A percentile compares a stretch with the other conserved stretches of the same genome.
Conservation (phyloP, 1,140 invertebrate genomes). For the Aphis gossypii region DNA sequence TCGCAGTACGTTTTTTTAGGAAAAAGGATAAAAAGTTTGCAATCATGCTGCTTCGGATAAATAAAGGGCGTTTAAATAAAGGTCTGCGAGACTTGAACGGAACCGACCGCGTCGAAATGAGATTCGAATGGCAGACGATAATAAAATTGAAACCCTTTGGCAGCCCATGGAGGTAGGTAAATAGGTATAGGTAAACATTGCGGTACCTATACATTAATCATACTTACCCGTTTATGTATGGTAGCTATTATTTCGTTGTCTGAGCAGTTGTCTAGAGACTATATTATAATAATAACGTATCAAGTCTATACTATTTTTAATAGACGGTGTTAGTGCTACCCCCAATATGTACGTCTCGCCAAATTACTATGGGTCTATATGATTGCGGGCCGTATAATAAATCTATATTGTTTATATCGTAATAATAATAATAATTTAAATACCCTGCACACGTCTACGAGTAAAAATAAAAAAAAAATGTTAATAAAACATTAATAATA, state of each 20-base stretch:
- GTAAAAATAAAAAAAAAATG: constrained; percentile 48
- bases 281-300: not conserved
- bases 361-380: constrained; percentile 1
- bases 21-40: not conserved
- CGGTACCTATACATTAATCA: not conserved
- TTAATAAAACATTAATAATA: not conserved
- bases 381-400: not conserved
- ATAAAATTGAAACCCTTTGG: not conserved
- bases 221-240: not conserved
- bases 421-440: constrained; percentile 35
- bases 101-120: not conserved
- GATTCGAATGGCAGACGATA: not conserved
- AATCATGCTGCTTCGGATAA: not conserved
- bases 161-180: not conserved
- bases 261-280: not conserved
- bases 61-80: not conserved
- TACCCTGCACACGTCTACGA: constrained; percentile 52
- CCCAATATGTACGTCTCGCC: not conserved
- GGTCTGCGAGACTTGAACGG: not conserved
- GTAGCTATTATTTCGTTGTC: not conserved
- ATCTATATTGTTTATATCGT: not conserved
- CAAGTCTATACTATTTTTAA: not conserved
- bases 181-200: not conserved
- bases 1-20: not conserved
- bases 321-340: not conserved